Conservation (phyloP, 2,888 invertebrate species). For the Dascillus cervinus region DNA sequence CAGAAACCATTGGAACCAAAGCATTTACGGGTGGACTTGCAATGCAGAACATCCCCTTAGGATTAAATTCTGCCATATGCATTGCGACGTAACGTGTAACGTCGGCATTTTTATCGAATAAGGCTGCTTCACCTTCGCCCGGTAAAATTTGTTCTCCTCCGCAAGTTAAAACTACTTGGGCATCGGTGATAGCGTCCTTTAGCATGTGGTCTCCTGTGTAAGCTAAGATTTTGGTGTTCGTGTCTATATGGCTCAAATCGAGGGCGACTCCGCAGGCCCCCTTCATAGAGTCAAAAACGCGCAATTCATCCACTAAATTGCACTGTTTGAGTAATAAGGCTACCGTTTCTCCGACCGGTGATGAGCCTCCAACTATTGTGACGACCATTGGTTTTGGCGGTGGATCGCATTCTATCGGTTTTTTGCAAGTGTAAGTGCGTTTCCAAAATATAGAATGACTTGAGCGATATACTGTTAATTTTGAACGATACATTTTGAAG, state of each 20-base stretch:
- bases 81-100: constrained; percentile 31
- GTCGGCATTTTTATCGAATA: constrained; percentile 34
- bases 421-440: no score
- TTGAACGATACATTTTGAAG: no score
- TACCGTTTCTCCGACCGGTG: constrained; percentile 16
- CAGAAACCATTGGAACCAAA: constrained; percentile 36
- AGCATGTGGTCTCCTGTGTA: constrained; percentile 30
- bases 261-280: constrained; percentile 26
- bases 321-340: constrained; percentile 34
- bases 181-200: constrained; percentile 27
- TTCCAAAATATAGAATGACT: no score
- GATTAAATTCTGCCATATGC: constrained; percentile 37
- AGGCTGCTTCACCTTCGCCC: constrained; percentile 22
- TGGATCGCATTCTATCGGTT: no score
- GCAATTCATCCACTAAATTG: constrained; percentile 29
- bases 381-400: constrained; percentile 17
- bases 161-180: constrained; percentile 32
- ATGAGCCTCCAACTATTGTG: constrained; percentile 17
- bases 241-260: constrained; percentile 37
- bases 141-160: constrained; percentile 30
- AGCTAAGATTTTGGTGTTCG: constrained; percentile 27
- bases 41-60: constrained; percentile 32
- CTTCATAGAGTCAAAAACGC: constrained; percentile 30
- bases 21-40: constrained; percentile 36
- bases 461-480: no score